A percentile compares a stretch with the other conserved stretches of the same genome.
phyloP scores from a whole-genome alignment of 2,888 invertebrate species.

The Camptogramma bilineatum region DNA sequence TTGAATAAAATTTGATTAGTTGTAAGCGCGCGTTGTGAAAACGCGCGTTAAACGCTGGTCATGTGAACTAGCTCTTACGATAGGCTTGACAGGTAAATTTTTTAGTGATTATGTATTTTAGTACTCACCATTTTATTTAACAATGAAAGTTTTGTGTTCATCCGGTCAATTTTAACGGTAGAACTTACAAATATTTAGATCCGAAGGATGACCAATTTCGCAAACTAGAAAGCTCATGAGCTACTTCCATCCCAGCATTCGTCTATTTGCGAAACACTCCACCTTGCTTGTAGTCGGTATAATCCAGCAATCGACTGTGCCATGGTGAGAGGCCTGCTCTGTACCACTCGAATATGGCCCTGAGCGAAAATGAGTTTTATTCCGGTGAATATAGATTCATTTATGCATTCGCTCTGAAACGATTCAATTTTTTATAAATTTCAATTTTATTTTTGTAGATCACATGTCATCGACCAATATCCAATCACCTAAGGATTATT shows the following conservation, averaged over 20 bases:
- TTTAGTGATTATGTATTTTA: too few species aligned
- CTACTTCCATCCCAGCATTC: constrained; percentile 39
- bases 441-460: too few species aligned
- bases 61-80: too few species aligned
- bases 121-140: too few species aligned
- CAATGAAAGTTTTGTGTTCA: too few species aligned
- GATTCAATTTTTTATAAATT: neutral
- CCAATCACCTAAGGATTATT: too few species aligned
- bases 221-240: constrained; percentile 32
- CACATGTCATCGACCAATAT: too few species aligned
- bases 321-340: constrained; percentile 28
- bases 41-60: too few species aligned
- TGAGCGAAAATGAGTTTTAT: constrained; percentile 5
- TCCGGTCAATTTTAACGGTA: neutral
- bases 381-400: neutral
- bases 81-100: too few species aligned
- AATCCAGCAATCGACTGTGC: constrained; percentile 38
- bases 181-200: neutral
- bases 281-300: constrained; percentile 61
- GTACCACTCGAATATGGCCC: neutral
- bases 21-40: too few species aligned
- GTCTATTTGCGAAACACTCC: constrained; percentile 70
- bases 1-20: too few species aligned
- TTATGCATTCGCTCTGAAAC: neutral
- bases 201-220: constrained; percentile 20